These are phyloP conservation scores for Pissodes strobi DNA, from an alignment of 1,140 invertebrate species.

Conservation along the genomic window DNA sequence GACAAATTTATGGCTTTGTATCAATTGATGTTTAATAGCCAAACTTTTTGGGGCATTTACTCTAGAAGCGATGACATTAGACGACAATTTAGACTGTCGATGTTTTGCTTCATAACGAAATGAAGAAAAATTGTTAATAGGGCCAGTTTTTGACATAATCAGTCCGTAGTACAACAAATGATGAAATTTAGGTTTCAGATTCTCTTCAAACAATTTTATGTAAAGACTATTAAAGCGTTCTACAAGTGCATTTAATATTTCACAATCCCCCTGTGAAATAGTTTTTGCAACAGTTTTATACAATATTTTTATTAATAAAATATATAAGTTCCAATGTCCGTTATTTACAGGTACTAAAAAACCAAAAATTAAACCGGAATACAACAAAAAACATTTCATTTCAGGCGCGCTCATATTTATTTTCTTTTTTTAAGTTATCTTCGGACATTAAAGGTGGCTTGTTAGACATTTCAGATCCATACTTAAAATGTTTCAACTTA, in stretches of 20 bases:
- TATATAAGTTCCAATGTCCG: not conserved
- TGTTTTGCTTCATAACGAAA: constrained; percentile 27
- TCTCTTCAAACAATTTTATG: not conserved
- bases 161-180: not conserved
- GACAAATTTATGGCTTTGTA: no score
- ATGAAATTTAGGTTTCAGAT: constrained; percentile 6
- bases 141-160: not conserved
- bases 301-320: not conserved
- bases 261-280: not conserved
- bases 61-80: constrained; percentile 16
- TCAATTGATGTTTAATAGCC: constrained; percentile 29
- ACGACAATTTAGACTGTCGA: constrained; percentile 14
- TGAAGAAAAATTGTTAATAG: not conserved
- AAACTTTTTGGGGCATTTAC: constrained; percentile 19
- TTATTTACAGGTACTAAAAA: not conserved
- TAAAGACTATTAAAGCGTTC: constrained; percentile 1
- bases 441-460: constrained; percentile 2
- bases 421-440: not conserved
- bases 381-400: not conserved
- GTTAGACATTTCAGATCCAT: not conserved
- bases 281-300: not conserved
- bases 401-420: not conserved
- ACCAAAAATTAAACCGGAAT: constrained; percentile 1
- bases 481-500: constrained; percentile 3
- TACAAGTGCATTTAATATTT: not conserved